Evolutionary conservation across 2,797 vertebrate species (phyloP).

Genomic region (Distichodus sexfasciatus): DNA sequence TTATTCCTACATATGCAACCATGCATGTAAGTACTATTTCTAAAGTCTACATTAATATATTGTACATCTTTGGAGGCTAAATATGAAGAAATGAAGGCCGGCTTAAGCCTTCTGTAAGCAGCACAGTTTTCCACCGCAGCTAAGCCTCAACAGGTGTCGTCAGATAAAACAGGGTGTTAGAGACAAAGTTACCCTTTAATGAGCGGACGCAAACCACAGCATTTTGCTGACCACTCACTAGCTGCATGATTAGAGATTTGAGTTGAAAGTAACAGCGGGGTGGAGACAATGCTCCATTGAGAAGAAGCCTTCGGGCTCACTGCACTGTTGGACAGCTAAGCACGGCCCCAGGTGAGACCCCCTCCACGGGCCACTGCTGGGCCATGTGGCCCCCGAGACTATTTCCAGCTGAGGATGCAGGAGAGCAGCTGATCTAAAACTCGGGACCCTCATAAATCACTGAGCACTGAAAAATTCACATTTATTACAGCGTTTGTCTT

Average conservation of each 20-base stretch:
- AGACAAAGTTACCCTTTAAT: constrained; percentile 39
- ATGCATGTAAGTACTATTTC: too few species aligned
- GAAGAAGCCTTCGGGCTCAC: constrained; percentile 56
- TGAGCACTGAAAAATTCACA: neutral
- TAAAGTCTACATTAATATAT: too few species aligned
- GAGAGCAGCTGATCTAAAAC: neutral
- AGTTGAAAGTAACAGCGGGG: constrained; percentile 66
- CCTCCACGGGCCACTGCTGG: constrained; percentile 43
- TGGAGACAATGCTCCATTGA: constrained; percentile 59
- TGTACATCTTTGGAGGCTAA: too few species aligned
- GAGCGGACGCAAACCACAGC: constrained; percentile 40
- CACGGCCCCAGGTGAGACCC: constrained; percentile 57
- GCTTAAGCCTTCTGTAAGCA: neutral
- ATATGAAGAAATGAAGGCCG: neutral
- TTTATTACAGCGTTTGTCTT: too few species aligned
- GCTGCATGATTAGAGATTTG: constrained; percentile 58
- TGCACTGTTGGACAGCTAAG: constrained; percentile 51
- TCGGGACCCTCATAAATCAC: neutral
- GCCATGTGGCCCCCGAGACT: constrained; percentile 23
- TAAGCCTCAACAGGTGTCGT: constrained; percentile 19
- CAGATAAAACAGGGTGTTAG: neutral
- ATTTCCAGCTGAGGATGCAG: constrained; percentile 23
- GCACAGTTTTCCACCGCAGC: neutral
- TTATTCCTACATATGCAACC: too few species aligned
- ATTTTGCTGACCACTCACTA: constrained; percentile 45